phyloP scores from a whole-genome alignment of 2,797 vertebrate species.

The Rhyacichthys aspro region DNA sequence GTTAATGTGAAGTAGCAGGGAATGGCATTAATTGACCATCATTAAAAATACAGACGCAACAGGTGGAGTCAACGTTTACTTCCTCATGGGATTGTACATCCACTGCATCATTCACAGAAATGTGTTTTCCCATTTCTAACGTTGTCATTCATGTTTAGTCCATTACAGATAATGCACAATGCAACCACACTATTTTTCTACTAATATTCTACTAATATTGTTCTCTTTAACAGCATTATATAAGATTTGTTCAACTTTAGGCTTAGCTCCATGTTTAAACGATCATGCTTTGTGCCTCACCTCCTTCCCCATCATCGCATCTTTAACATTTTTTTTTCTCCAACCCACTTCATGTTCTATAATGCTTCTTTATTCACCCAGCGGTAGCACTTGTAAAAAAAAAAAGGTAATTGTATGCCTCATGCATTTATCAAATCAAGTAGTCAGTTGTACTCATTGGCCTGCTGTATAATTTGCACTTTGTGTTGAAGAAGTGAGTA shows the following conservation, averaged over 20 bases:
- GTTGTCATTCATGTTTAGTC: too few species aligned
- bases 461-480: constrained; percentile 47
- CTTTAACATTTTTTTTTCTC: constrained; percentile 1
- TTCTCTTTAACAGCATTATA: background rate
- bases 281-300: background rate
- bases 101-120: too few species aligned
- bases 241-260: background rate
- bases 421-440: constrained; percentile 49
- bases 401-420: constrained; percentile 22
- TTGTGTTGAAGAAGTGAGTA: constrained; percentile 44
- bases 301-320: background rate
- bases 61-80: too few species aligned
- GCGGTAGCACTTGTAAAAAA: constrained; percentile 23
- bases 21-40: too few species aligned
- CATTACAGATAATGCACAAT: too few species aligned
- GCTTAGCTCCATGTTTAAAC: background rate
- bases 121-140: too few species aligned
- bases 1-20: too few species aligned
- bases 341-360: constrained; percentile 12
- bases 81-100: too few species aligned
- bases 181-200: too few species aligned
- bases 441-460: constrained; percentile 22
- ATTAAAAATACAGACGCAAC: too few species aligned
- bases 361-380: constrained; percentile 14
- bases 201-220: too few species aligned